Evolutionary conservation across 2,888 invertebrate species (phyloP).

Genomic region (Pycnomerus fuliginosus): DNA sequence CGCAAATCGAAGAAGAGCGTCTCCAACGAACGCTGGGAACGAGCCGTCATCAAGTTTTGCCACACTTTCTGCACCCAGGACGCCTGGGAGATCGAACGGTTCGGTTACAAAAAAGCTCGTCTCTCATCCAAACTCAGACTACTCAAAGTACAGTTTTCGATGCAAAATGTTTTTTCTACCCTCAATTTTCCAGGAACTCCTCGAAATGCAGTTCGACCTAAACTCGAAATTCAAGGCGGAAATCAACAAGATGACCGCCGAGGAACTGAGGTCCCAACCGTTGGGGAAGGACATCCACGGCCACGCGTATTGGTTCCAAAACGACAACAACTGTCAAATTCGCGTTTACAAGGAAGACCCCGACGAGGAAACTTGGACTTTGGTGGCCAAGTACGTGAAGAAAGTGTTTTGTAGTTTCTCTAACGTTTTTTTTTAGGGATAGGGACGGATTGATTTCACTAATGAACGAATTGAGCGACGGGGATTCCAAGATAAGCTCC

Average conservation of each 20-base stretch:
- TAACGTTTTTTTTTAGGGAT: conserved; percentile 38
- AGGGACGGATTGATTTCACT: conserved; percentile 77
- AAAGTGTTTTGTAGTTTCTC: conserved; percentile 1
- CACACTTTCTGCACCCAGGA: conserved; percentile 87
- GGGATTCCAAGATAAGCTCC: conserved; percentile 63
- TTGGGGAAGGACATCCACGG: conserved; percentile 91
- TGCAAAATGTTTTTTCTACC: too few species aligned
- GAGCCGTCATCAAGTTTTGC: conserved; percentile 85
- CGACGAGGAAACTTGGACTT: conserved; percentile 94
- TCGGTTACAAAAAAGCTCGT: conserved; percentile 92
- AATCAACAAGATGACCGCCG: conserved; percentile 74
- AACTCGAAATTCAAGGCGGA: conserved; percentile 91
- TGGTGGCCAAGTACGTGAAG: conserved; percentile 81
- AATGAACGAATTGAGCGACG: conserved; percentile 71
- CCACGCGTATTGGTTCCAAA: conserved; percentile 90
- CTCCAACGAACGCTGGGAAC: conserved; percentile 87
- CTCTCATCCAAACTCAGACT: conserved; percentile 84
- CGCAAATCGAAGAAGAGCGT: conserved; percentile 83
- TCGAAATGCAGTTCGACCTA: conserved; percentile 93
- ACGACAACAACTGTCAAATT: conserved; percentile 85
- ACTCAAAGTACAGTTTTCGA: conserved; percentile 85
- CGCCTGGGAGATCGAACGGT: conserved; percentile 94
- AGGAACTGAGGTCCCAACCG: conserved; percentile 82
- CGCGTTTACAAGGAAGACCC: conserved; percentile 93
- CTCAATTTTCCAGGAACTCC: conserved; percentile 66